phyloP scores from a whole-genome alignment of 1,140 invertebrate species.

The Drosophila bocqueti region DNA sequence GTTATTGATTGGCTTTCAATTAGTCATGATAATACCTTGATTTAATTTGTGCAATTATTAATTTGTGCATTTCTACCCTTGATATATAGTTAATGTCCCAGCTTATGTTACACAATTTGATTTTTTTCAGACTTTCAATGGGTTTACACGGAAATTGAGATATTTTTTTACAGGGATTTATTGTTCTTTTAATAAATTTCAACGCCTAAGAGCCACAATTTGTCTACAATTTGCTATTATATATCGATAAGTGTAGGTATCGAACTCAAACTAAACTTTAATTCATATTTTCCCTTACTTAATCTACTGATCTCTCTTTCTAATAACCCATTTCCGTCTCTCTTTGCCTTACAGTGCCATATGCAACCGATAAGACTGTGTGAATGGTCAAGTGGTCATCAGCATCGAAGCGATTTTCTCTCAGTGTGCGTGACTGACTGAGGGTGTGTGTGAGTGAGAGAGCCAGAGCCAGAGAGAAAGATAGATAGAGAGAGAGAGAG shows the following conservation, averaged over 20 bases:
- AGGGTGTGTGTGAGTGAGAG: conserved; percentile 34
- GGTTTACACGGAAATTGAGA: no score
- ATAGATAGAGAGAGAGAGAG: no score
- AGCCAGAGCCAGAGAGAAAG: conserved; percentile 4
- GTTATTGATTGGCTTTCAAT: conserved; percentile 2
- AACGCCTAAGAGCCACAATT: background rate
- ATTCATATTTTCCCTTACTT: no score
- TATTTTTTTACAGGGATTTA: no score
- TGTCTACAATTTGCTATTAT: background rate
- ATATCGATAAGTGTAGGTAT: background rate
- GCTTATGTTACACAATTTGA: no score
- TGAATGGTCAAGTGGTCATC: conserved; percentile 69
- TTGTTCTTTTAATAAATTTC: no score
- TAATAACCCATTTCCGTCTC: background rate
- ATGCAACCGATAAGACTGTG: conserved; percentile 81
- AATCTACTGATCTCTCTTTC: background rate
- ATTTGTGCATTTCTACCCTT: background rate
- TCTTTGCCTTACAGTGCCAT: conserved; percentile 64
- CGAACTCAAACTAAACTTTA: no score
- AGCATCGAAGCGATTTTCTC: conserved; percentile 39
- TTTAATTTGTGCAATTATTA: conserved; percentile 5
- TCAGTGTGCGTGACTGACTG: conserved; percentile 26
- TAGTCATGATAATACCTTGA: background rate
- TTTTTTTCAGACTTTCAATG: no score
- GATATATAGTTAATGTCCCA: background rate